These are phyloP conservation scores for Chiridota heheva DNA, from an alignment of 35 echinoderm and acorn worm genomes.

Conservation along the genomic window DNA sequence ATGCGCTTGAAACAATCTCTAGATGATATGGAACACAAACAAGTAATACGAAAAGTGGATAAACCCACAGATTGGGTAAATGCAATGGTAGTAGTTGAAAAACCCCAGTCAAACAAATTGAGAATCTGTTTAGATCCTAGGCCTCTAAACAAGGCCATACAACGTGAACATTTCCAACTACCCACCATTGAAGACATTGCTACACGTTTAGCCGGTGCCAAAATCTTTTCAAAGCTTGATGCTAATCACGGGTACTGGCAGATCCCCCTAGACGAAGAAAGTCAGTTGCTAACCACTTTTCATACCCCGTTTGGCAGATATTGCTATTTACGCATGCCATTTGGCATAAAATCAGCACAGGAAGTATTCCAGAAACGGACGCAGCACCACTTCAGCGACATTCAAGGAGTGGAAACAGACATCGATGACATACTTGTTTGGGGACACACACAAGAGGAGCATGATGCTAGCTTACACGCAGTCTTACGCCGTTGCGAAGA, in stretches of 20 bases:
- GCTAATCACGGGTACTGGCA: slow-evolving; percentile 67
- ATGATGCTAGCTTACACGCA: slow-evolving; percentile 38
- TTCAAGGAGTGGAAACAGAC: slow-evolving; percentile 41
- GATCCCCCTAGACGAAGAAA: slow-evolving; percentile 28
- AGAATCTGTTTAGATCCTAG: slow-evolving; percentile 57
- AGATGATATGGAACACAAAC: slow-evolving; percentile 6
- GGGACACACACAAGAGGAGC: slow-evolving; percentile 41
- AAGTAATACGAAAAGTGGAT: not conserved
- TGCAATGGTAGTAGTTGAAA: slow-evolving; percentile 16
- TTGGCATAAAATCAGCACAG: slow-evolving; percentile 47
- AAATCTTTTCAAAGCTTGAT: slow-evolving; percentile 59
- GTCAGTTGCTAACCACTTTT: slow-evolving; percentile 50
- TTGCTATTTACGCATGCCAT: slow-evolving; percentile 18
- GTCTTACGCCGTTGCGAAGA: slow-evolving; percentile 40
- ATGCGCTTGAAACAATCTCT: not conserved
- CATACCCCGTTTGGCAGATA: slow-evolving; percentile 46
- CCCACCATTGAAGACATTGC: slow-evolving; percentile 45
- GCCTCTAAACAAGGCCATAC: slow-evolving; percentile 45
- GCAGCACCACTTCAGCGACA: slow-evolving; percentile 4
- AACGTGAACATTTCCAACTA: slow-evolving; percentile 50
- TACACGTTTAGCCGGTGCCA: slow-evolving; percentile 40
- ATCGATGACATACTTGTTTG: slow-evolving; percentile 64
- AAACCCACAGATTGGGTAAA: slow-evolving; percentile 28
- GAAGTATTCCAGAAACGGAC: slow-evolving; percentile 37
- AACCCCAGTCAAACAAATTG: slow-evolving; percentile 17